phyloP scores from a whole-genome alignment of 2,888 invertebrate genomes.

The Oegoconia quadripuncta region DNA sequence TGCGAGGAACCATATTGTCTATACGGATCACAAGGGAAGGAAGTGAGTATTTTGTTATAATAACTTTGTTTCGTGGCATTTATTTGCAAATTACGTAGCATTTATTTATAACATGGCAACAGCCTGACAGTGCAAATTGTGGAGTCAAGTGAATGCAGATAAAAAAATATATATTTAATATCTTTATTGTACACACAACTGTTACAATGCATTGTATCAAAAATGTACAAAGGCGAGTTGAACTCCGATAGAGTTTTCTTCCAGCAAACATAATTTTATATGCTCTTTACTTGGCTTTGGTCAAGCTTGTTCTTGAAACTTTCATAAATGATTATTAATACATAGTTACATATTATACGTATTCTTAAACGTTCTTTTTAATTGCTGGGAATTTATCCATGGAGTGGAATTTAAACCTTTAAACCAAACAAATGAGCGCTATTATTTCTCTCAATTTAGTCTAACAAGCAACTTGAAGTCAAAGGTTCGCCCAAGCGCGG shows the following conservation, averaged over 20 bases:
- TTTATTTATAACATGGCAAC: no score
- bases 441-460: constrained; percentile 79
- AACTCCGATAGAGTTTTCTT: no score
- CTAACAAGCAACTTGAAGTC: constrained; percentile 73
- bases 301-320: no score
- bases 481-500: constrained; percentile 72
- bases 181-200: no score
- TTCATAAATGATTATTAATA: no score
- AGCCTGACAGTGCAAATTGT: no score
- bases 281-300: no score
- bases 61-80: not conserved
- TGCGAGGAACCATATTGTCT: constrained; percentile 73
- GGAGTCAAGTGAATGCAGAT: not conserved
- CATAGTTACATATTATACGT: no score
- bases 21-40: constrained; percentile 74
- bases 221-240: no score
- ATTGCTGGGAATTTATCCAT: constrained; percentile 50
- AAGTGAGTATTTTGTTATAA: constrained; percentile 58
- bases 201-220: no score
- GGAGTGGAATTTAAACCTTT: constrained; percentile 54
- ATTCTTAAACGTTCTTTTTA: constrained; percentile 36
- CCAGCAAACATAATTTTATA: no score
- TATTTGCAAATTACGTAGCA: not conserved
- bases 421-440: constrained; percentile 74
- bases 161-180: no score